phyloP scores from a whole-genome alignment of 2,888 invertebrate species.

The Ophioninae sp. region DNA sequence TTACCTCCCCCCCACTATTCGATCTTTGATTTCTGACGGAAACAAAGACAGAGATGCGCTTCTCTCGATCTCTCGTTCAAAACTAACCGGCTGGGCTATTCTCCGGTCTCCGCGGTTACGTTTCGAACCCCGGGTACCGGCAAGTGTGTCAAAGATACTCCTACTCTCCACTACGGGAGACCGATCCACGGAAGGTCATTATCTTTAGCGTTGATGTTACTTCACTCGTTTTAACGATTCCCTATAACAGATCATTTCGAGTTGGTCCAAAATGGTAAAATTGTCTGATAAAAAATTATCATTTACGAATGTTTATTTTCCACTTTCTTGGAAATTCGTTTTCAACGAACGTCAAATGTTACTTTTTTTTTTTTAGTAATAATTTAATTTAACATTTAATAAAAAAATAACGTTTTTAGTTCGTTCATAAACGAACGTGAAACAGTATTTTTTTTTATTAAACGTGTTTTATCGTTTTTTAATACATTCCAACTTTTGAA shows the following conservation, averaged over 20 bases:
- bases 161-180: constrained; percentile 75
- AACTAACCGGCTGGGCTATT: constrained; percentile 76
- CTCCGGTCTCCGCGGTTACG: constrained; percentile 73
- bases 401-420: too few relatives aligned
- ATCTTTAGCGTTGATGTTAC: constrained; percentile 69
- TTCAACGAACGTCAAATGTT: too few relatives aligned
- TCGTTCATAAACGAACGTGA: too few relatives aligned
- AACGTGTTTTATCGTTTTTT: too few relatives aligned
- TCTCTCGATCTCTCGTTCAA: constrained; percentile 77
- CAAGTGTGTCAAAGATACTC: constrained; percentile 81
- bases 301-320: too few relatives aligned
- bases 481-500: too few relatives aligned
- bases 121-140: constrained; percentile 74
- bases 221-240: constrained; percentile 35
- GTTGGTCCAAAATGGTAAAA: too few relatives aligned
- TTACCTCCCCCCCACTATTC: constrained; percentile 23
- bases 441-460: too few relatives aligned
- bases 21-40: neutral
- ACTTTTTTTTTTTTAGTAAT: too few relatives aligned
- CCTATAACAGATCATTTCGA: constrained; percentile 6
- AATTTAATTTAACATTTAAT: too few relatives aligned
- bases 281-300: too few relatives aligned
- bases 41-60: constrained; percentile 69
- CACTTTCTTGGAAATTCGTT: too few relatives aligned
- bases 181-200: constrained; percentile 79